A percentile compares a stretch with the other conserved stretches of the same genome.
Conservation (phyloP, 1,140 invertebrate genomes). For the Pararge aegeria region DNA sequence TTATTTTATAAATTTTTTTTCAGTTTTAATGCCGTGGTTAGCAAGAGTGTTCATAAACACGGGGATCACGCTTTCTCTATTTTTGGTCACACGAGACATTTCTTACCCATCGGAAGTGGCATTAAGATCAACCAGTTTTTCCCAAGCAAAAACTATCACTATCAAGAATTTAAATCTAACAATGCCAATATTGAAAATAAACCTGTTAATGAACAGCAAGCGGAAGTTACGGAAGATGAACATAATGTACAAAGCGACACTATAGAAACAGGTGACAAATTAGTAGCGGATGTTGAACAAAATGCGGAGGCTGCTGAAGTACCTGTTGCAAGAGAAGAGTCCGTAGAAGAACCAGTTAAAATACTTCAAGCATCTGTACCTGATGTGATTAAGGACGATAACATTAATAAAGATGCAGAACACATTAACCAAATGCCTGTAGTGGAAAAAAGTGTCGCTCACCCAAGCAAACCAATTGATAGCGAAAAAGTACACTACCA, state of each 20-base stretch:
- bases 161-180: conserved; percentile 30
- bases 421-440: conserved; percentile 19
- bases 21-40: conserved; percentile 71
- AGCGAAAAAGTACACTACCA: conserved; percentile 18
- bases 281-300: conserved; percentile 10
- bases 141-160: conserved; percentile 50
- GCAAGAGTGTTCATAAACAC: conserved; percentile 59
- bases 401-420: conserved; percentile 20
- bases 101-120: conserved; percentile 50
- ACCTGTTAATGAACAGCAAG: conserved; percentile 36
- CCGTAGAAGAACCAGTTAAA: conserved; percentile 36
- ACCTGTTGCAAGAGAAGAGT: conserved; percentile 34
- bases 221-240: conserved; percentile 19
- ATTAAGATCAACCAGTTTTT: conserved; percentile 68
- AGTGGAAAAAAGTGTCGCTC: conserved; percentile 25
- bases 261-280: conserved; percentile 13
- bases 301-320: conserved; percentile 9
- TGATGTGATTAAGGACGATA: conserved; percentile 21
- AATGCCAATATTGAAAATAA: conserved; percentile 29
- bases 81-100: conserved; percentile 56
- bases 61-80: conserved; percentile 58
- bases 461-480: conserved; percentile 11
- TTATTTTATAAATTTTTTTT: too few relatives aligned
- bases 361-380: conserved; percentile 33
- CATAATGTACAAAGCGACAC: conserved; percentile 16